A percentile compares a stretch with the other conserved stretches of the same genome.
Evolutionary conservation across 2,797 vertebrate genomes (phyloP).

Genomic region (Syndactyla subalaris): DNA sequence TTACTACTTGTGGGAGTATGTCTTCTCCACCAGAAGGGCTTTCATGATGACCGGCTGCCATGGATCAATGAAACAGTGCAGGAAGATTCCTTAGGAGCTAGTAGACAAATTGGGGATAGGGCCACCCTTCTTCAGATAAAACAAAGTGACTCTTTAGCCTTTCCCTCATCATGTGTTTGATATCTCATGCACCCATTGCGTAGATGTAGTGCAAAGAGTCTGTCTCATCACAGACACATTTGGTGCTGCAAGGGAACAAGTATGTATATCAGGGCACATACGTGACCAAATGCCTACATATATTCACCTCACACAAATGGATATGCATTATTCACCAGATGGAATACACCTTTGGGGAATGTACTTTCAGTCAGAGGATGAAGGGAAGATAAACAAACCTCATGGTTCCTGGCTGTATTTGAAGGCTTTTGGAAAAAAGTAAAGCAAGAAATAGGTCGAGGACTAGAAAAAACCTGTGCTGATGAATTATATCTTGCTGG

Average conservation of each 20-base stretch:
- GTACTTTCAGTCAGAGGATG: neutral
- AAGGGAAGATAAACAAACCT: neutral
- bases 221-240: rapidly evolving
- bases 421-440: neutral
- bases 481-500: neutral
- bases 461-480: neutral
- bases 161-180: neutral
- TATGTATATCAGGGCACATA: neutral
- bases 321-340: neutral
- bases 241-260: neutral
- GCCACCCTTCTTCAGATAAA: neutral
- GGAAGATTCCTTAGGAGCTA: neutral
- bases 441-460: neutral
- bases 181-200: neutral
- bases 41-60: neutral
- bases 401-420: neutral
- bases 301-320: neutral
- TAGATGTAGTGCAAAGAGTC: neutral
- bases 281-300: neutral
- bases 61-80: neutral
- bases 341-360: neutral
- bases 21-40: neutral
- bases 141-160: neutral
- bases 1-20: neutral
- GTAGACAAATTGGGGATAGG: neutral